phyloP scores from a whole-genome alignment of 2,888 invertebrate genomes.

The Oxytorus armatus region DNA sequence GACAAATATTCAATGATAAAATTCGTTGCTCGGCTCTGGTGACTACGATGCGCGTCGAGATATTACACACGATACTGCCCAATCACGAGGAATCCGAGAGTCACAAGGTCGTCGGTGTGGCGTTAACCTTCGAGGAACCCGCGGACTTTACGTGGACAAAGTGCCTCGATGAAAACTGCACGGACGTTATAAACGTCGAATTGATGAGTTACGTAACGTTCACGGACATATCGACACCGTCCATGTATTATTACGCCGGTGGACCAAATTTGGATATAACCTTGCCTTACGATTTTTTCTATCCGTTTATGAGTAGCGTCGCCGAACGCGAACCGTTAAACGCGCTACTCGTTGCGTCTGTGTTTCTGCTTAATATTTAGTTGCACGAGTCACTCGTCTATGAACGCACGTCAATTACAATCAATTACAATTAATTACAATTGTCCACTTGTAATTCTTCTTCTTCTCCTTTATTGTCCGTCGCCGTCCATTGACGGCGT shows the following conservation, averaged over 20 bases:
- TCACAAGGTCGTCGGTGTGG: slow-evolving; percentile 78
- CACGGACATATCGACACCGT: slow-evolving; percentile 85
- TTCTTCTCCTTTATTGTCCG: too few relatives aligned
- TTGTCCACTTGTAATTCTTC: too few relatives aligned
- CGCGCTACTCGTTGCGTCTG: not conserved
- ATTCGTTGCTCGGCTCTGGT: slow-evolving; percentile 79
- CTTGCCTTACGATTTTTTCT: slow-evolving; percentile 91
- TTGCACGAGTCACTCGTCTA: too few relatives aligned
- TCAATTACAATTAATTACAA: too few relatives aligned
- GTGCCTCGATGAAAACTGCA: slow-evolving; percentile 75
- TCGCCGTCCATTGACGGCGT: too few relatives aligned
- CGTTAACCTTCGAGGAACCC: slow-evolving; percentile 77
- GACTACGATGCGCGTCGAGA: slow-evolving; percentile 78
- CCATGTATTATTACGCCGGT: slow-evolving; percentile 85
- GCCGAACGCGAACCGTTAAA: not conserved
- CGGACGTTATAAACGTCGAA: slow-evolving; percentile 73
- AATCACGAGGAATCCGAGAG: slow-evolving; percentile 76
- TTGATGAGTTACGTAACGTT: slow-evolving; percentile 80
- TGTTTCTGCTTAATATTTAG: not conserved
- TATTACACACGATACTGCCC: slow-evolving; percentile 78
- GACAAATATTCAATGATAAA: slow-evolving; percentile 72
- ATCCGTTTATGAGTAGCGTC: slow-evolving; percentile 86
- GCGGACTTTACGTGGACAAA: slow-evolving; percentile 76
- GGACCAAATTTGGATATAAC: slow-evolving; percentile 88
- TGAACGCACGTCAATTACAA: too few relatives aligned